phyloP scores from a whole-genome alignment of 2,113 vertebrate species.

The Sylvia atricapilla region DNA sequence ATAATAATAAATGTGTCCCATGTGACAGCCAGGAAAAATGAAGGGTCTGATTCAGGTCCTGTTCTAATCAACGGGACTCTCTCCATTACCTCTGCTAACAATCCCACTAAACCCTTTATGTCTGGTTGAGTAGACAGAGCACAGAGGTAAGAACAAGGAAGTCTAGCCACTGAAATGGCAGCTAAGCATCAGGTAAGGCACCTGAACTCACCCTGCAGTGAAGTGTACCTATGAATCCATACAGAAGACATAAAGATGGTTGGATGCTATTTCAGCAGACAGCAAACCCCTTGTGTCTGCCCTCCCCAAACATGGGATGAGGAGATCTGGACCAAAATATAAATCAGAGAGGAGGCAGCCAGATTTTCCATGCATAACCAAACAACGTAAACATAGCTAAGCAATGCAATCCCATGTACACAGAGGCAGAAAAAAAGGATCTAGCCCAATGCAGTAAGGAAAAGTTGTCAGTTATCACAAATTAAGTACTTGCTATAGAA shows the following conservation, averaged over 20 bases:
- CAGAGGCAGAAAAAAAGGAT: neutral
- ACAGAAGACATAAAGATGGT: neutral
- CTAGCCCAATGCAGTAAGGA: neutral
- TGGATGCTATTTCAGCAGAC: neutral
- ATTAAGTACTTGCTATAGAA: neutral
- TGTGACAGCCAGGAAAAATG: constrained; percentile 52
- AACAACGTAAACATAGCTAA: neutral
- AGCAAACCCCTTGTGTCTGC: neutral
- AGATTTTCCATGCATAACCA: neutral
- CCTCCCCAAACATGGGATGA: neutral
- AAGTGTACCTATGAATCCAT: neutral
- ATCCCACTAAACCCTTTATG: neutral
- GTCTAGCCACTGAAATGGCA: constrained; percentile 37
- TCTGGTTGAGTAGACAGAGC: constrained; percentile 49
- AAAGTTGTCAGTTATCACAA: neutral
- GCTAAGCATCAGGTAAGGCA: constrained; percentile 36
- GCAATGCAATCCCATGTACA: neutral
- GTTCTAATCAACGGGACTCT: neutral
- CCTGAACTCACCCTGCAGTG: neutral
- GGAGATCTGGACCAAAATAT: neutral
- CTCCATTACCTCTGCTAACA: constrained; percentile 37
- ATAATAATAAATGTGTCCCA: constrained; percentile 56
- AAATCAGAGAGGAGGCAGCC: neutral
- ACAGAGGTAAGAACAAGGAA: constrained; percentile 57
- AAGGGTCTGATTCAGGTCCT: constrained; percentile 24